phyloP scores from a whole-genome alignment of 2,113 vertebrate species.

The Mirza zaza region DNA sequence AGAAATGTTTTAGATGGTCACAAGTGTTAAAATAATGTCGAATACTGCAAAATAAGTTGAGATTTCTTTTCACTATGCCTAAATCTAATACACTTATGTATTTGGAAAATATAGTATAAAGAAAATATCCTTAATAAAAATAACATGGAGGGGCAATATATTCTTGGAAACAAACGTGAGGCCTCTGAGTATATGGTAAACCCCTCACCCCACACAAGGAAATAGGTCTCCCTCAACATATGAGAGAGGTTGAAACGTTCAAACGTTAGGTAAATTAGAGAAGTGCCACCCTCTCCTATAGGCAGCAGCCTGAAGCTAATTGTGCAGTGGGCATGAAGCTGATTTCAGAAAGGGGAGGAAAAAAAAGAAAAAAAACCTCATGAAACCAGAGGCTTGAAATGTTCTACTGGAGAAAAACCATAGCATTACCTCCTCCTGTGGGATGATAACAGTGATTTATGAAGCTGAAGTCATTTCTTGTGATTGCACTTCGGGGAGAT shows the following conservation, averaged over 20 bases:
- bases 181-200: conserved; percentile 24
- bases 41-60: conserved; percentile 67
- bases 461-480: conserved; percentile 80
- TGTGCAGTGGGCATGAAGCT: conserved; percentile 46
- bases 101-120: conserved; percentile 67
- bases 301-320: conserved; percentile 40
- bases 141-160: background rate
- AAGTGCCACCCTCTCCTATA: background rate
- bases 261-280: background rate
- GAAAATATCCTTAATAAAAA: conserved; percentile 11
- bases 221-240: conserved; percentile 44
- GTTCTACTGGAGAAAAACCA: conserved; percentile 77
- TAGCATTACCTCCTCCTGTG: conserved; percentile 77
- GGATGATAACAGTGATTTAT: conserved; percentile 85
- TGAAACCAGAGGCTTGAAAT: conserved; percentile 77
- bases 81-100: conserved; percentile 54
- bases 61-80: conserved; percentile 64
- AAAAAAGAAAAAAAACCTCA: background rate
- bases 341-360: conserved; percentile 55
- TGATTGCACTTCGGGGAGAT: conserved; percentile 79
- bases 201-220: background rate
- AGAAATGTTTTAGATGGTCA: conserved; percentile 60
- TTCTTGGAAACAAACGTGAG: conserved; percentile 42
- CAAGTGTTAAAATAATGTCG: conserved; percentile 51
- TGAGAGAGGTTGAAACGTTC: background rate